Conservation (phyloP, 2,113 vertebrate species). For the Pseudopodoces humilis region DNA sequence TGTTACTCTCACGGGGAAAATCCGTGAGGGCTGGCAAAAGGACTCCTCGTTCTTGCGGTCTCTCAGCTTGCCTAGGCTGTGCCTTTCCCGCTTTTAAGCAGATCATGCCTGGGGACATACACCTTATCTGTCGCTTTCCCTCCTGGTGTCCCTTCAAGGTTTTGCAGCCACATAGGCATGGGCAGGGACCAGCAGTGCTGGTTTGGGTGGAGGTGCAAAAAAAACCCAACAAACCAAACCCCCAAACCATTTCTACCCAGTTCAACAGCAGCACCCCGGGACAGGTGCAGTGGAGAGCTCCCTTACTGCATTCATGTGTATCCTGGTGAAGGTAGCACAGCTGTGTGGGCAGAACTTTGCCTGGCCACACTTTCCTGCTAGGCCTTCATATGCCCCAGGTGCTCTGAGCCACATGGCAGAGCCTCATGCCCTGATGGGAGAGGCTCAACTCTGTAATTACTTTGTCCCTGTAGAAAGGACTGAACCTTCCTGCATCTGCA, state of each 20-base stretch:
- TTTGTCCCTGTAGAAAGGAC: not conserved
- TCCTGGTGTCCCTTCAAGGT: not conserved
- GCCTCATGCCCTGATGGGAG: not conserved
- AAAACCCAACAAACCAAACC: not conserved
- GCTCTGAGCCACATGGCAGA: not conserved
- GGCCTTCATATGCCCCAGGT: not conserved
- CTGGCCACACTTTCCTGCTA: not conserved
- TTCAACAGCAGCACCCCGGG: not conserved
- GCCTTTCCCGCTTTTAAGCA: fast-evolving
- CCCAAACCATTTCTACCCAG: not conserved
- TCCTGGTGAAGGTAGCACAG: not conserved
- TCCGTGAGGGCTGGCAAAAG: not conserved
- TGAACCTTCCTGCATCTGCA: not conserved
- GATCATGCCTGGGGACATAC: fast-evolving
- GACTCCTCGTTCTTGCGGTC: not conserved
- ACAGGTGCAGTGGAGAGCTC: not conserved
- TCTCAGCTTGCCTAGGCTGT: not conserved
- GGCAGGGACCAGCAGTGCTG: not conserved
- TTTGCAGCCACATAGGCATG: not conserved
- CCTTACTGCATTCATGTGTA: not conserved
- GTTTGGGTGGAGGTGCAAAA: not conserved
- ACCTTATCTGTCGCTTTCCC: not conserved
- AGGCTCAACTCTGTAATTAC: not conserved
- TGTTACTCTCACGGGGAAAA: not conserved
- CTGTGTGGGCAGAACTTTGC: not conserved